Conservation (phyloP, 30 jellyfish, hydroid and myxozoan genomes). For the Pseudorhiza aurosa region DNA sequence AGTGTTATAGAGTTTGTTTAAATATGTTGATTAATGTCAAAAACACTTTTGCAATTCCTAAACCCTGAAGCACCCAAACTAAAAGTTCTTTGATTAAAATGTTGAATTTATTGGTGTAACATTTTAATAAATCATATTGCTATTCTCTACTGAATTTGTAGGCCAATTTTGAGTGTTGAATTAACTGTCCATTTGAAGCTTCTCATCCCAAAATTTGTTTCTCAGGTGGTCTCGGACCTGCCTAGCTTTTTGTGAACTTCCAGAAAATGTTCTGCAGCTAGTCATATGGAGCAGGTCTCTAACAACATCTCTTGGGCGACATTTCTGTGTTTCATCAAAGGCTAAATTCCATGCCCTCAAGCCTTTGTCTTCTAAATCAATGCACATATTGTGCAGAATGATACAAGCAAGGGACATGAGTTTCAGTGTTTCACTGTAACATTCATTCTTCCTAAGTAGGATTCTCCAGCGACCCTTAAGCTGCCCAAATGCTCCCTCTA, state of each 20-base stretch:
- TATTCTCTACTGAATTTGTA: no score
- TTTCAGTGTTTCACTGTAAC: constrained; percentile 10
- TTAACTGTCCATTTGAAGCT: constrained; percentile 24
- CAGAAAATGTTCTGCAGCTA: constrained; percentile 19
- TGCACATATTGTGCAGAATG: constrained; percentile 48
- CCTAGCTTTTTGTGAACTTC: constrained; percentile 34
- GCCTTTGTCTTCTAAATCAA: constrained; percentile 49
- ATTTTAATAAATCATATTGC: no score
- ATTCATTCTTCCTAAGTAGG: constrained; percentile 33
- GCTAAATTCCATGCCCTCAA: constrained; percentile 50
- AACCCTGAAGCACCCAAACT: no score
- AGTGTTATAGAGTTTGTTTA: no score
- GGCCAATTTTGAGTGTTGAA: constrained; percentile 15
- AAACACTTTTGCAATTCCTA: no score
- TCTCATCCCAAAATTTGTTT: constrained; percentile 43
- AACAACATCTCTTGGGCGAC: constrained; percentile 48
- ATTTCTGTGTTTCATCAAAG: constrained; percentile 23
- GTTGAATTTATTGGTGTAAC: background rate
- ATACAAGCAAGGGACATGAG: constrained; percentile 61
- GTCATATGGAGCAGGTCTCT: constrained; percentile 60
- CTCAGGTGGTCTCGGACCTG: constrained; percentile 29
- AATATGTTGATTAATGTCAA: no score
- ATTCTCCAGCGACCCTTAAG: constrained; percentile 55
- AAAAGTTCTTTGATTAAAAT: no score
- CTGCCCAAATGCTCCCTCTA: constrained; percentile 69